Base-by-base conservation (phyloP, 2,888 invertebrate genomes). In the Carabus problematicus region DNA sequence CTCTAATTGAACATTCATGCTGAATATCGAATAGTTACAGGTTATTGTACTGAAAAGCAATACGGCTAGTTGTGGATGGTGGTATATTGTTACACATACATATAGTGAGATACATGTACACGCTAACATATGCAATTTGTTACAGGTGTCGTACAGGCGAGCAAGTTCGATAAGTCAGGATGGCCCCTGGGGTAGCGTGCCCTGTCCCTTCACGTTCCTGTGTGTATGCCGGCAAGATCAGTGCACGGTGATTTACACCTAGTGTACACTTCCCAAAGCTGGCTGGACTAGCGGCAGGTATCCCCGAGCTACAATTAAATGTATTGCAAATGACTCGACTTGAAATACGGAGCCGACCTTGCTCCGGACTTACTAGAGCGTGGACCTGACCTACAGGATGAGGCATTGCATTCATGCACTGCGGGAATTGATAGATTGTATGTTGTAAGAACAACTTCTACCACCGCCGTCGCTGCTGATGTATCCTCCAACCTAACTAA, bases 111-210 rank as follows among this genome's bases (percentile, higher is more conserved):
- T 16, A 52, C 14, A 16, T 16, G 11, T 16, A 4, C 14, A 52
- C 54, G 60, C 60, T 52, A 60, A 67, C 67, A 67, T 67, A 67
- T 67, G 67, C 67, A 67, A 67, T 67, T 67, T 67, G 67, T 67
- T 67, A 67, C 60, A 67, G 67, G 67, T 67, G 67, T 67, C 67
- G 67, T 67, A 67, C 54, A 67, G 52, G 42, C 60, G 47, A 60
- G 67, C 52, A 47, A 67, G 60, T 67, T 67, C 67, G 60, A 67
- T 67, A 67, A 67, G 67, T 67, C 67, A 67, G 60, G 59, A 59
- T 49, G 47, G 52, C 60, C 18, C 29, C 40, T 9, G 55, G 11
- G 49, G 16, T 40, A 12, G 9, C 42, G n/a, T 40, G 40, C 18
- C 40, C n/a, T 2, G 3, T 12, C 41, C 19, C 14, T 29, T 40